Evolutionary conservation across 2,888 invertebrate genomes (phyloP).

Genomic region (Tetragonisca angustula): DNA sequence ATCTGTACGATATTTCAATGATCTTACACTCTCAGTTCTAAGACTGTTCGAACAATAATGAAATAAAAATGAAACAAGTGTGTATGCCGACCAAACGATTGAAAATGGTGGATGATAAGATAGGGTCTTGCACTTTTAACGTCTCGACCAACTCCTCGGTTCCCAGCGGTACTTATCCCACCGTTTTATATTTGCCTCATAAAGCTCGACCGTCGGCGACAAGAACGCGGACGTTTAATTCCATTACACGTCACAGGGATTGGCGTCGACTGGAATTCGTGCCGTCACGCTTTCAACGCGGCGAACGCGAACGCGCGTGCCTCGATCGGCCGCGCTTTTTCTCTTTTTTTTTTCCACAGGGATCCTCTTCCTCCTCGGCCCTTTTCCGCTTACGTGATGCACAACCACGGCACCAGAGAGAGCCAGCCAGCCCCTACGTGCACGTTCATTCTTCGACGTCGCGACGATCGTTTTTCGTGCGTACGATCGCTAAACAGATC

Average conservation of each 20-base stretch:
- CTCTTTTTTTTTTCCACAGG: slow-evolving; percentile 21
- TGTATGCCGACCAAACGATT: no score
- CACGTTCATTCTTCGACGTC: slow-evolving; percentile 6
- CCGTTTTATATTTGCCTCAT: slow-evolving; percentile 13
- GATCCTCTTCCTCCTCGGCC: not conserved
- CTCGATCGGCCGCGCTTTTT: not conserved
- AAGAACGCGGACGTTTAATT: slow-evolving; percentile 63
- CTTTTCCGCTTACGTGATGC: slow-evolving; percentile 37
- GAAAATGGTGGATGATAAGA: no score
- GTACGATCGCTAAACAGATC: not conserved
- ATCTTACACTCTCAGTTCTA: no score
- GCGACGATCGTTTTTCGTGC: slow-evolving; percentile 24
- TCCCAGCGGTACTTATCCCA: no score
- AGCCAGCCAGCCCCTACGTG: not conserved
- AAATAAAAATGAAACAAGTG: no score
- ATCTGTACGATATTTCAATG: no score
- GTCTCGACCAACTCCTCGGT: not conserved
- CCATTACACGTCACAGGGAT: slow-evolving; percentile 62
- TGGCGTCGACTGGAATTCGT: slow-evolving; percentile 60
- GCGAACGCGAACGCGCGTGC: slow-evolving; percentile 11
- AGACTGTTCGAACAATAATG: no score
- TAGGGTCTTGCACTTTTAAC: slow-evolving; percentile 1
- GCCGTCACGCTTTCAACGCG: slow-evolving; percentile 61
- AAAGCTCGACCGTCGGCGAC: slow-evolving; percentile 21
- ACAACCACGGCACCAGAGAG: not conserved